Conservation (phyloP, 2,113 vertebrate species). For the Patagioenas fasciata region DNA sequence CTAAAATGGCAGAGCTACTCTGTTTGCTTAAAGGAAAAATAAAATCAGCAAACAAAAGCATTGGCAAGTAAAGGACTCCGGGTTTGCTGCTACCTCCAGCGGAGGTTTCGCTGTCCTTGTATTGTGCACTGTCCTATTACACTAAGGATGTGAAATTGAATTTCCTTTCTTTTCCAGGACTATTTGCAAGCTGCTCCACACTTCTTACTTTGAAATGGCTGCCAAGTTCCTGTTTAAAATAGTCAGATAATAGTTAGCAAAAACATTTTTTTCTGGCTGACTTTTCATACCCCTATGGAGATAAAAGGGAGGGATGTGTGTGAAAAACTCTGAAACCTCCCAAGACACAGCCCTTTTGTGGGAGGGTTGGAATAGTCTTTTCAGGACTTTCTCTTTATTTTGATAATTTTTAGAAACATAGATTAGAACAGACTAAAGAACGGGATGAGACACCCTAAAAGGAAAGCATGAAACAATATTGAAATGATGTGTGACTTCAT, state of each 20-base stretch:
- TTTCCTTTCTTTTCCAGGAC: background rate
- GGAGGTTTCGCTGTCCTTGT: background rate
- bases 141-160: background rate
- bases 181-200: background rate
- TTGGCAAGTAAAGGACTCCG: background rate
- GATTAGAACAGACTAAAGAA: constrained; percentile 25
- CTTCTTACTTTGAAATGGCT: background rate
- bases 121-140: background rate
- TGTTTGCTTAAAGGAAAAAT: background rate
- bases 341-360: constrained; percentile 1
- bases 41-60: background rate
- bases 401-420: constrained; percentile 34
- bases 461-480: constrained; percentile 67
- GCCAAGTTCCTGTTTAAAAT: constrained; percentile 44
- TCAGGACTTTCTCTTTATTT: constrained; percentile 33
- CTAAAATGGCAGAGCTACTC: background rate
- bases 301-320: background rate
- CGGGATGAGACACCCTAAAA: constrained; percentile 14
- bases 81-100: background rate
- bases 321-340: constrained; percentile 4
- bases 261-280: background rate
- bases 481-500: constrained; percentile 73
- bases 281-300: background rate
- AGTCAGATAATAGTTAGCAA: background rate
- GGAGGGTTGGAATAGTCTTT: background rate